Conservation (phyloP, 2,797 vertebrate genomes). For the Zonotrichia albicollis region DNA sequence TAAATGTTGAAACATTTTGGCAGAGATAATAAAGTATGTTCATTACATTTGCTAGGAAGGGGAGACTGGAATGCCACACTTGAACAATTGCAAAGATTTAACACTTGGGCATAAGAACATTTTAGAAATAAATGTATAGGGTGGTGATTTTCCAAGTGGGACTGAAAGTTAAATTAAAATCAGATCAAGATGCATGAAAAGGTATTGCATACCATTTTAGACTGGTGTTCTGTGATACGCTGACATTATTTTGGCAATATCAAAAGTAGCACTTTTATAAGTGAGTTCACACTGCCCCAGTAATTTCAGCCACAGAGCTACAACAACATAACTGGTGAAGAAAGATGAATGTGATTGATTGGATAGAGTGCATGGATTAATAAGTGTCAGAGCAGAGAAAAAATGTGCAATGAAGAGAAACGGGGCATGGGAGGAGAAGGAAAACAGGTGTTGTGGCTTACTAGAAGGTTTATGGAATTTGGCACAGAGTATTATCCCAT, state of each 20-base stretch:
- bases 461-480: conserved; percentile 46
- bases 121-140: conserved; percentile 3
- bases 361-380: conserved; percentile 41
- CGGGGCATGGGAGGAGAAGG: conserved; percentile 4
- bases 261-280: conserved; percentile 21
- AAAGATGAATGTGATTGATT: conserved; percentile 51
- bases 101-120: conserved; percentile 7
- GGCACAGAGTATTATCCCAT: conserved; percentile 15
- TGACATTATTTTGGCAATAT: conserved; percentile 61
- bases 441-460: conserved; percentile 53
- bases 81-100: conserved; percentile 28
- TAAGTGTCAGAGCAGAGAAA: conserved; percentile 43
- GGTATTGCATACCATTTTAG: conserved; percentile 34
- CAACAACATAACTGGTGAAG: conserved; percentile 24
- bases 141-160: conserved; percentile 43
- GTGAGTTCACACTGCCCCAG: conserved; percentile 14
- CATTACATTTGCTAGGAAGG: not conserved
- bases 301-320: conserved; percentile 20
- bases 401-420: conserved; percentile 32
- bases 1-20: conserved; percentile 26
- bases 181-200: conserved; percentile 30
- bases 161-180: conserved; percentile 46
- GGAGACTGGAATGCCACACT: not conserved
- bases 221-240: conserved; percentile 20
- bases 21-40: not conserved